Base-by-base conservation (phyloP, 2,888 invertebrate species). In the Ornithoptera priamus region DNA sequence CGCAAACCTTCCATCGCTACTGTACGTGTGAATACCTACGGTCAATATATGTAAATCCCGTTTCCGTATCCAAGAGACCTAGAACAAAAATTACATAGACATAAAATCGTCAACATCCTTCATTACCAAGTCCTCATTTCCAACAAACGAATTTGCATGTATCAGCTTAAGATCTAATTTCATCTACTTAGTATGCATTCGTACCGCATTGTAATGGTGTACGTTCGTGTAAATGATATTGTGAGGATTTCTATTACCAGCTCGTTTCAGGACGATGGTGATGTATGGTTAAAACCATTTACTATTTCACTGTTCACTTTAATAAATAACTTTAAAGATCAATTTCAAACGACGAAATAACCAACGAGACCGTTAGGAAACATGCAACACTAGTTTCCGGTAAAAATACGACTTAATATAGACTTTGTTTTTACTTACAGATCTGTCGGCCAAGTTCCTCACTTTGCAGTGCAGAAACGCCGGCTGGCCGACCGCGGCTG, bases 51-150 rank as follows among this genome's bases (percentile, higher is more conserved):
- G 97, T 58, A 97, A 93, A 84, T 97, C 97, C 18, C 97, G 93
- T 81, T 97, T 96, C 15, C 97, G 93, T 77, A 97, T 97, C 97
- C 97, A 97, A 17, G 97, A 97, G 18, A 97, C 96, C 96, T 96
- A 88, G 0, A 20, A 20, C 6, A 57, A 5, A 20, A 57, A 53
- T n/a, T 1, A n/a, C 1, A 10, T 39, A 39, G 8, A 39, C 10
- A 22, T 22, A 39, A 39, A 39, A 39, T 39, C 39, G 7, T 39
- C 2, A 50, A 15, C 50, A 50, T 5, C 17, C 17, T 17, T 50
- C 50, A 18, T 5, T 50, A 50, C 17, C 15, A 50, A 15, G 18
- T 4, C 50, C 50, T 50, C 15, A 17, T 50, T 50, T 50, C 50
- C 50, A 50, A 1, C 15, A 50, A 50, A 50, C 50, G 17, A 50